These are phyloP conservation scores for Lemur catta DNA, from an alignment of 2,797 vertebrate genomes.

Conservation along the genomic window DNA sequence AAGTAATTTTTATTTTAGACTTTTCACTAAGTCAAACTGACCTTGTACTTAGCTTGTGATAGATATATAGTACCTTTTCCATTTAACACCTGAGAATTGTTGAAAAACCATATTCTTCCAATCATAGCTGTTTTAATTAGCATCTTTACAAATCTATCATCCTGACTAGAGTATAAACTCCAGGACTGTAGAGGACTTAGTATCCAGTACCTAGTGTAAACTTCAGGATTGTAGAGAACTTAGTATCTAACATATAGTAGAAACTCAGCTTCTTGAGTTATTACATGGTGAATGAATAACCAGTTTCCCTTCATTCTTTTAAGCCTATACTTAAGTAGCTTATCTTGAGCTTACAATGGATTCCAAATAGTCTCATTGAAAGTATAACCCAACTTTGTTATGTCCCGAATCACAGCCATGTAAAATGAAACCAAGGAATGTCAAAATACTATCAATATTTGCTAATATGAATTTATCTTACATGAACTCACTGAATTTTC, in stretches of 20 bases:
- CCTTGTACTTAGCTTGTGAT: background rate
- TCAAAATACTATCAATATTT: background rate
- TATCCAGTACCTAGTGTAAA: background rate
- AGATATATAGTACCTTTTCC: background rate
- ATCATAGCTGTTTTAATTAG: constrained; percentile 3
- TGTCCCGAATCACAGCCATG: background rate
- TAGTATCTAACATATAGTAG: background rate
- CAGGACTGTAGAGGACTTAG: background rate
- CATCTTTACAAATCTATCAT: background rate
- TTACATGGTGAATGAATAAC: background rate
- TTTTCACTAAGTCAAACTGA: background rate
- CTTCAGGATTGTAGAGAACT: background rate
- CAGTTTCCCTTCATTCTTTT: constrained; percentile 1
- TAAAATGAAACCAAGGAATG: constrained; percentile 23
- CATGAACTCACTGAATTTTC: constrained; percentile 31
- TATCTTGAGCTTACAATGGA: background rate
- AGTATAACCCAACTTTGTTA: background rate
- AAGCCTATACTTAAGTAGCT: background rate
- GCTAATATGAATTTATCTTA: background rate
- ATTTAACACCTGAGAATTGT: background rate
- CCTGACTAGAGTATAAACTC: background rate
- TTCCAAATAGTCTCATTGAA: background rate
- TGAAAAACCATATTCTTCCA: background rate
- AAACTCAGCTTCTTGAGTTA: constrained; percentile 15
- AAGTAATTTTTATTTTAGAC: constrained; percentile 15